Evolutionary conservation across 2,888 invertebrate genomes (phyloP), one percentile per base, ranked within the genome.

Genomic region (Drosophila imparisetae): DNA sequence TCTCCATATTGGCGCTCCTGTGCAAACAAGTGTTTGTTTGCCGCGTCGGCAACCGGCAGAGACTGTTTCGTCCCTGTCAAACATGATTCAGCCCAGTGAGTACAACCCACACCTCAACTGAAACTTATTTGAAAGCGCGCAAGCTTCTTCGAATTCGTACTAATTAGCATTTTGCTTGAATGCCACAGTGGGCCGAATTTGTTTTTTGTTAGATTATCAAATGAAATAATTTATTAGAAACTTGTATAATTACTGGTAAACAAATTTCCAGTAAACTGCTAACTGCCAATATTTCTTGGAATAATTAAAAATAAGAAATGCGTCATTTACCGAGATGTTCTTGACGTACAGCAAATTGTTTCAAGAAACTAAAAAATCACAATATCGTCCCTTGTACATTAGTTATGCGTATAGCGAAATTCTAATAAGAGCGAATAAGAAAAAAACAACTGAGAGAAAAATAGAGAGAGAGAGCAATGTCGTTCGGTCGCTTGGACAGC

Each of bases 11-110:
- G 72, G 69, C 70, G 73, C 89, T 88, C 89, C 78, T 86, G 83
- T 86, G 86, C 86, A 86, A 90, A 89, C 90, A 89, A 90, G 90
- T 89, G 90, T 90, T 87, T 83, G 80, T 83, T 89, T 86, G 80
- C 72, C 65, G 75, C 85, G 73, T 71, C 71, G 75, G 73, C 55
- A 55, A 68, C 65, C 62, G 70, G 30, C 76, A 62, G 80, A 49
- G 58, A 38, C 48, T 61, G 65, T 40, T 57, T 65, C 64, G 68
- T 58, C 65, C 66, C 65, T 63, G 54, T 42, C 66, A 81, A 82
- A 79, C 80, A 82, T 53, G 58, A 30, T 24, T 62, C 50, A 50
- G 58, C 63, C 61, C 55, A 64, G 30, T 57, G 15, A 30, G 3
- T 21, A 55, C 29, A n/a, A 49, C 57, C 11, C 34, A 10, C 21